Conservation (phyloP, 2,113 vertebrate genomes). For the Sclerurus mexicanus region DNA sequence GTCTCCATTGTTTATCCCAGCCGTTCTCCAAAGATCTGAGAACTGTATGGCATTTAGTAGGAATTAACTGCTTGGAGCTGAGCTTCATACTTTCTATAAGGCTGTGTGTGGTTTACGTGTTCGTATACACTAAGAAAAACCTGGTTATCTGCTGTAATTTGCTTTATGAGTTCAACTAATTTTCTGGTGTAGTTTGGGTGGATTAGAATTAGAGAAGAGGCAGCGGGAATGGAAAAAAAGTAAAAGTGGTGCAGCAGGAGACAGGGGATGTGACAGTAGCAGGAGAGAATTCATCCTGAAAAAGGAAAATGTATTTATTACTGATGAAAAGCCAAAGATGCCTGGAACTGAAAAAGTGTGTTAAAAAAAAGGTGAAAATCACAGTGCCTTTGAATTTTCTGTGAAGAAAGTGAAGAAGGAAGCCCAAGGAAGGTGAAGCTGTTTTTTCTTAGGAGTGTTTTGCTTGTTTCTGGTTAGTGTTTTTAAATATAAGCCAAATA, state of each 20-base stretch:
- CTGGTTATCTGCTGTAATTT: neutral
- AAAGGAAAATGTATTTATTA: neutral
- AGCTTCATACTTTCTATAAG: neutral
- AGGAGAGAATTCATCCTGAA: neutral
- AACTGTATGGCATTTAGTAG: neutral
- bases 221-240: neutral
- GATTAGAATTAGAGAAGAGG: neutral
- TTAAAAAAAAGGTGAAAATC: neutral
- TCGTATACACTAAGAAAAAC: neutral
- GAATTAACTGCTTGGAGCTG: neutral
- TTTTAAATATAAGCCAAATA: neutral
- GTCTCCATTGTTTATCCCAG: neutral
- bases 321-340: neutral
- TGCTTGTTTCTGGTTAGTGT: neutral
- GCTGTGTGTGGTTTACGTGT: neutral
- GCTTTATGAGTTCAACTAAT: neutral
- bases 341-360: neutral
- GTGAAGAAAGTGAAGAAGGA: too few relatives aligned
- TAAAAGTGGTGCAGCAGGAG: neutral
- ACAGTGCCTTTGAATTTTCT: neutral
- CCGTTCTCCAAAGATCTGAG: neutral
- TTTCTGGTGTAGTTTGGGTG: neutral
- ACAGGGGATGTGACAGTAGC: neutral
- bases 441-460: neutral
- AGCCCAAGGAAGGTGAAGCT: neutral